Base-by-base conservation (phyloP, 2,888 invertebrate genomes). In the Saturnia japonica region DNA sequence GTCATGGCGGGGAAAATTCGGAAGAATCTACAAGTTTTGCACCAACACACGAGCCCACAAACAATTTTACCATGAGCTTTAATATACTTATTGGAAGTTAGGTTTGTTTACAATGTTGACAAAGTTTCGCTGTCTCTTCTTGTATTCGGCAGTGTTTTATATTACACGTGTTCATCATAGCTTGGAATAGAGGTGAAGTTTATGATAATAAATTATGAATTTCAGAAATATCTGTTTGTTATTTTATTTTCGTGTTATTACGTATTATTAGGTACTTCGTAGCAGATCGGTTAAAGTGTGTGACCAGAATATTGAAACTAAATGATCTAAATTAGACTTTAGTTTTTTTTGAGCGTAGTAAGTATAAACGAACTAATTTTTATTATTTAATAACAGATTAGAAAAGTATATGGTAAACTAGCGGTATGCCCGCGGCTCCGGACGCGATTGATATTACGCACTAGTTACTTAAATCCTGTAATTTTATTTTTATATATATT, bases 41-140 rank as follows among this genome's bases (percentile, higher is more conserved):
- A 34, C 9, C 34, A 19, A 34, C 34, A 62, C 62, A 62, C 16
- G 40, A 40, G 62, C 34, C 34, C 19, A n/a, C 62, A 62, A 76
- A 76, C 76, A 74, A 77, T 77, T 77, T 75, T 74, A 77, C 75
- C 74, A 74, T 71, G 70, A 34, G 75, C 69, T 74, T 74, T 75
- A 76, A 74, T 75, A 73, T 76, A 72, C 71, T 74, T 74, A 74
- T 54, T 34, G 28, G 25, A 47, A 73, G 73, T 72, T 74, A 7
- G 19, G 62, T 40, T 62, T 62, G 62, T 62, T 62, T 40, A 40
- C 12, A 62, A 34, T 40, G 34, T 40, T 19, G 62, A 40, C 34
- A 62, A 62, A 34, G 40, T 62, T 34, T 14, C 34, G 19, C 34
- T 8, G 62, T 62, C 62, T 7, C 57, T 19, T 62, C 62, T 19